These are phyloP conservation scores for Limnephilus lunatus DNA, from an alignment of 2,888 invertebrate genomes.

Conservation along the genomic window DNA sequence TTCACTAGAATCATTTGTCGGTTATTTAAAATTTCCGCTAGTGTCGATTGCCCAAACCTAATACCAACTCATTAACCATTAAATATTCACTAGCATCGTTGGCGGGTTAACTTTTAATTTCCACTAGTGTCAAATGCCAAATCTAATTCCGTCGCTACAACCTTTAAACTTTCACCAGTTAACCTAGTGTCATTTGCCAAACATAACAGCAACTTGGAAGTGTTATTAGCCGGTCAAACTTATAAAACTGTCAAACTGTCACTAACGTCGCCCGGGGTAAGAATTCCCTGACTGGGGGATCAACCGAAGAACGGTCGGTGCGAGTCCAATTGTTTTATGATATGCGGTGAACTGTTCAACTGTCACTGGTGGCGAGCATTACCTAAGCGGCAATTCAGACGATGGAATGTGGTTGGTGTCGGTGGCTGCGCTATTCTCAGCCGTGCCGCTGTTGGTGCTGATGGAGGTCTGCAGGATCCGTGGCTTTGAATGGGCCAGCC, in stretches of 20 bases:
- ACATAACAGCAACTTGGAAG: neutral
- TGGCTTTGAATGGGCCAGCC: constrained; percentile 68
- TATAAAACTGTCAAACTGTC: neutral
- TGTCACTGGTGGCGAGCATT: constrained; percentile 55
- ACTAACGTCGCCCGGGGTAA: neutral
- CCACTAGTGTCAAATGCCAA: neutral
- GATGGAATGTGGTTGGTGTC: constrained; percentile 44
- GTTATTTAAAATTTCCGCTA: neutral
- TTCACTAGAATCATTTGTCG: neutral
- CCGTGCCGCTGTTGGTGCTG: neutral
- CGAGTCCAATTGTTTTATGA: constrained; percentile 51
- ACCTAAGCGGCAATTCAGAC: constrained; percentile 58
- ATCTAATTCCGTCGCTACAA: neutral
- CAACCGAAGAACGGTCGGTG: neutral
- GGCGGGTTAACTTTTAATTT: neutral
- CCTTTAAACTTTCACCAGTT: neutral
- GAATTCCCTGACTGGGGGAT: neutral
- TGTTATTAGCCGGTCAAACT: neutral
- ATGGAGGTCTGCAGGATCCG: neutral
- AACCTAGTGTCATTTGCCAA: neutral
- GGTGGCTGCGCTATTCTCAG: neutral
- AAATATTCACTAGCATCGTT: neutral
- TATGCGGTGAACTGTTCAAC: constrained; percentile 50
- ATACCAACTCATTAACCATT: neutral
- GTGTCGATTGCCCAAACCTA: neutral